These are phyloP conservation scores for Neomorphus geoffroyi DNA, from an alignment of 2,797 vertebrate genomes.

Conservation along the genomic window DNA sequence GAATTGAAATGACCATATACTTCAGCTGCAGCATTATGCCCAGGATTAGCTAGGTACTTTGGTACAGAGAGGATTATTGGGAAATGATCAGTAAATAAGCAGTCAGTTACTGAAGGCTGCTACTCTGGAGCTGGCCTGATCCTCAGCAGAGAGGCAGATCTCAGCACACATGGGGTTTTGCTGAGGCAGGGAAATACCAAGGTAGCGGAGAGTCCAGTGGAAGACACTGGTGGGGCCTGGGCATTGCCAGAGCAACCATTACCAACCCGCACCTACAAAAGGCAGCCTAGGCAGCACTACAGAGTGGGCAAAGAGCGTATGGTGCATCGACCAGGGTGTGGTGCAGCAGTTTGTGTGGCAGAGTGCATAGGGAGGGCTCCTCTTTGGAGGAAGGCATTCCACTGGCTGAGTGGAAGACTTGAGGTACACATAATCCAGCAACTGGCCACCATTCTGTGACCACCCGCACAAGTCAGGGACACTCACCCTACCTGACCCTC, in stretches of 20 bases:
- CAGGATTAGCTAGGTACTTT: background rate
- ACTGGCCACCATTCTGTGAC: background rate
- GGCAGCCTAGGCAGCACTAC: too few relatives aligned
- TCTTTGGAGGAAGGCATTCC: background rate
- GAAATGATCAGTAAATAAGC: background rate
- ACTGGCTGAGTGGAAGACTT: background rate
- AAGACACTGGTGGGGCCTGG: too few relatives aligned
- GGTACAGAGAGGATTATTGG: background rate
- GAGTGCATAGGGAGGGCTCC: background rate
- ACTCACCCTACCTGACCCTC: too few relatives aligned
- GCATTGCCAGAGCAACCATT: too few relatives aligned
- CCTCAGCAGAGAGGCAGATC: too few relatives aligned
- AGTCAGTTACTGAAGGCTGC: too few relatives aligned
- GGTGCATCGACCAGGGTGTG: background rate
- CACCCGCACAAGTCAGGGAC: background rate
- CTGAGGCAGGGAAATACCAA: too few relatives aligned
- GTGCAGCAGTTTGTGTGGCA: background rate
- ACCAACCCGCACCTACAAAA: too few relatives aligned
- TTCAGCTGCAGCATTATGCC: background rate
- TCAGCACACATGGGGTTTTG: too few relatives aligned
- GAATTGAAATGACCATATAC: background rate
- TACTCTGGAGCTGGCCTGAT: too few relatives aligned
- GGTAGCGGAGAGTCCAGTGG: too few relatives aligned
- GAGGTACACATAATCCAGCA: background rate
- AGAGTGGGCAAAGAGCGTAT: too few relatives aligned